Conservation (phyloP, 1,140 invertebrate species). For the Vollenhovia emeryi region DNA sequence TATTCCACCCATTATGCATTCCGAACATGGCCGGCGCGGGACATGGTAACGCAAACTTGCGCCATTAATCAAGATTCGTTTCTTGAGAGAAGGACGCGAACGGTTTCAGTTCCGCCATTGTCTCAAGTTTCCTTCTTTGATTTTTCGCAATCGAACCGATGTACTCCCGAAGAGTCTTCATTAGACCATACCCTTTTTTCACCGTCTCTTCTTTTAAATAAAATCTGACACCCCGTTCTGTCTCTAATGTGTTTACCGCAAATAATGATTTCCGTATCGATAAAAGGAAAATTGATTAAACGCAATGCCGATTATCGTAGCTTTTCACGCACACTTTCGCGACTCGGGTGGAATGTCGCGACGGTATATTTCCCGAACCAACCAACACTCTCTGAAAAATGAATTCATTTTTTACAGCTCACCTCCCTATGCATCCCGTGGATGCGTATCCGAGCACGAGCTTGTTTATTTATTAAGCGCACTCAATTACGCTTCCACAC, state of each 20-base stretch:
- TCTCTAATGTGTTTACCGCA: background rate
- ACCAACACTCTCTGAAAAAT: slow-evolving; percentile 39
- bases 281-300: background rate
- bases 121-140: slow-evolving; percentile 55
- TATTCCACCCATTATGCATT: slow-evolving; percentile 80
- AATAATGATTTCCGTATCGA: background rate
- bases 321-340: slow-evolving; percentile 7
- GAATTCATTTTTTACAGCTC: slow-evolving; percentile 45
- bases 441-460: slow-evolving; percentile 35
- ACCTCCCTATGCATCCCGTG: slow-evolving; percentile 23
- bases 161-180: background rate
- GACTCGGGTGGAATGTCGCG: slow-evolving; percentile 30
- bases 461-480: slow-evolving; percentile 57
- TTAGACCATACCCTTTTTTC: no score
- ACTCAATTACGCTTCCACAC: slow-evolving; percentile 47
- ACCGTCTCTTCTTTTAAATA: no score
- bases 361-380: slow-evolving; percentile 16
- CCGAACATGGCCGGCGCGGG: slow-evolving; percentile 71
- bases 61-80: slow-evolving; percentile 84
- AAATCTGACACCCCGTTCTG: background rate
- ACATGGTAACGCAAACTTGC: slow-evolving; percentile 76
- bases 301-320: background rate
- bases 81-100: slow-evolving; percentile 58
- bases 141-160: slow-evolving; percentile 41
- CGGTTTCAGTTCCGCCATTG: slow-evolving; percentile 65